These are phyloP conservation scores for Rhinogobius similis DNA, from an alignment of 2,113 vertebrate genomes.

Conservation along the genomic window DNA sequence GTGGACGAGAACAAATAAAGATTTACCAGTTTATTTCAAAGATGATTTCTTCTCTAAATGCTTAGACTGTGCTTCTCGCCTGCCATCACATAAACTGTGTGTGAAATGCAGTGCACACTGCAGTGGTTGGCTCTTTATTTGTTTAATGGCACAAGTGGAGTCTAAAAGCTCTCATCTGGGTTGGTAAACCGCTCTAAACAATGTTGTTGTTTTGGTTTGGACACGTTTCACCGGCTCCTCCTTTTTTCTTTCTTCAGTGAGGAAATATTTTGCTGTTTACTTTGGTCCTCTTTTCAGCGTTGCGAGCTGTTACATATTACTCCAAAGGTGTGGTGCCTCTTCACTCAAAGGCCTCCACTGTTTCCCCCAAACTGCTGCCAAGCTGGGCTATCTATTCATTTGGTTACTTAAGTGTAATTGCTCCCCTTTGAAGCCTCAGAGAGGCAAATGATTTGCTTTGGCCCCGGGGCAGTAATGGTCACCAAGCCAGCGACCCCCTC, in stretches of 20 bases:
- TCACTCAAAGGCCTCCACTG: constrained; percentile 79
- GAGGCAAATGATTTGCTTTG: constrained; percentile 85
- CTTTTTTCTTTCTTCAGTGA: constrained; percentile 46
- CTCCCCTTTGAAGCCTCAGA: constrained; percentile 84
- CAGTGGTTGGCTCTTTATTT: constrained; percentile 44
- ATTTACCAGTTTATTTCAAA: background rate
- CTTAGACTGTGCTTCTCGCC: background rate
- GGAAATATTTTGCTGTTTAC: constrained; percentile 62
- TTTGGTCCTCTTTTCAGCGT: constrained; percentile 61
- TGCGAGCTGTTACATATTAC: constrained; percentile 74
- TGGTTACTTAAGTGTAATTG: constrained; percentile 87
- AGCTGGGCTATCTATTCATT: constrained; percentile 85
- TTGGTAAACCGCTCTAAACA: constrained; percentile 58
- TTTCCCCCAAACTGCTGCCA: constrained; percentile 79
- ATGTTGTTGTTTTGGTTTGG: constrained; percentile 69
- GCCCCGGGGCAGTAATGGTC: constrained; percentile 78
- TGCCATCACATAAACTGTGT: constrained; percentile 30
- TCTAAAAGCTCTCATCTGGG: constrained; percentile 55
- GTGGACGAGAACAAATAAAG: constrained; percentile 30
- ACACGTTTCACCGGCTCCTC: constrained; percentile 54
- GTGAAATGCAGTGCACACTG: constrained; percentile 24
- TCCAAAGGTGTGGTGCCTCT: constrained; percentile 79
- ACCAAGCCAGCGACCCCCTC: constrained; percentile 78
- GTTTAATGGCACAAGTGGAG: constrained; percentile 47
- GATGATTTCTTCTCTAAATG: background rate